These are phyloP conservation scores for Drosophila sucinea DNA, from an alignment of 1,140 invertebrate genomes.

Conservation along the genomic window DNA sequence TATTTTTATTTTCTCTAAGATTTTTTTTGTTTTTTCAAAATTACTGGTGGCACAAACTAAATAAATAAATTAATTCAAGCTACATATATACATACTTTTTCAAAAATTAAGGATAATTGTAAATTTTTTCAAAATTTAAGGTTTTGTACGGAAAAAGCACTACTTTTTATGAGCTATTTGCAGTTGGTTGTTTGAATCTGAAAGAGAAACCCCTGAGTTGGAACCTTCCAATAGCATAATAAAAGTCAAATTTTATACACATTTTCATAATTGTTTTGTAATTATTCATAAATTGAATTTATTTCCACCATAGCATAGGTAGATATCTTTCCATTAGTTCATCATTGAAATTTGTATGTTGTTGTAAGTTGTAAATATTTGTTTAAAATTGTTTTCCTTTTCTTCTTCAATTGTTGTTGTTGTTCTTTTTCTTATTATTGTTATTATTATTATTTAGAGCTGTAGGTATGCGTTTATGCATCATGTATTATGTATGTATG, in stretches of 20 bases:
- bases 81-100: too few relatives aligned
- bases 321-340: conserved; percentile 65
- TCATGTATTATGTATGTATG: conserved; percentile 36
- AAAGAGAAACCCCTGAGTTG: too few relatives aligned
- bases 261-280: conserved; percentile 41
- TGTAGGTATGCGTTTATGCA: conserved; percentile 22
- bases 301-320: conserved; percentile 75
- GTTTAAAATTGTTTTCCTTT: conserved; percentile 62
- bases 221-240: too few relatives aligned
- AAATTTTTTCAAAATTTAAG: too few relatives aligned
- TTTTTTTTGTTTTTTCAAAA: too few relatives aligned
- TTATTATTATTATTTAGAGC: conserved; percentile 45
- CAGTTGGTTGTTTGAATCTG: too few relatives aligned
- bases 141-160: too few relatives aligned
- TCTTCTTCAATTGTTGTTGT: conserved; percentile 41
- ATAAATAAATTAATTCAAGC: too few relatives aligned
- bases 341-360: conserved; percentile 72
- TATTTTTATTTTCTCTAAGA: too few relatives aligned
- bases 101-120: too few relatives aligned
- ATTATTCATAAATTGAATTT: conserved; percentile 80
- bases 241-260: not conserved
- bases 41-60: too few relatives aligned
- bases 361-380: conserved; percentile 75
- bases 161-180: too few relatives aligned
- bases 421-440: conserved; percentile 48